phyloP scores from a whole-genome alignment of 1,140 invertebrate genomes.

The Bombus waltoni region DNA sequence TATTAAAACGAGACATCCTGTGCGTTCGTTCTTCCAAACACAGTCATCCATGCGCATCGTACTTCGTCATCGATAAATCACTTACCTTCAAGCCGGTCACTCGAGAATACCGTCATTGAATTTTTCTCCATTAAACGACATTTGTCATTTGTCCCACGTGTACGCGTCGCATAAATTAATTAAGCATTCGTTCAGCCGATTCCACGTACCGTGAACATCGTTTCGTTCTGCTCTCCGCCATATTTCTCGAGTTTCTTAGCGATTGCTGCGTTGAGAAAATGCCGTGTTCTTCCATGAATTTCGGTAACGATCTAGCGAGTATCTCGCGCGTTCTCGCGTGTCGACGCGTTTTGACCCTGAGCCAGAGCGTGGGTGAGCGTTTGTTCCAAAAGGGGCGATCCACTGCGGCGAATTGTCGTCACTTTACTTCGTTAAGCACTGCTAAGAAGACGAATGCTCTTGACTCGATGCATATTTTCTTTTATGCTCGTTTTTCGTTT shows the following conservation, averaged over 20 bases:
- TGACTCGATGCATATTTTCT: background rate
- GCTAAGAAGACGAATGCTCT: background rate
- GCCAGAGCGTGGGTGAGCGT: constrained; percentile 16
- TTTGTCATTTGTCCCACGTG: constrained; percentile 22
- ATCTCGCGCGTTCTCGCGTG: background rate
- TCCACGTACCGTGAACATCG: background rate
- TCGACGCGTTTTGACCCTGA: constrained; percentile 29
- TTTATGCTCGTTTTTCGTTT: background rate
- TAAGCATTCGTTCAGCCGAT: constrained; percentile 9
- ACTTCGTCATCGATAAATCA: background rate
- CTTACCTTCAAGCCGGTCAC: constrained; percentile 7
- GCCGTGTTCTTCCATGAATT: background rate
- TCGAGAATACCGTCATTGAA: background rate
- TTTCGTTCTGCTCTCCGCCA: background rate
- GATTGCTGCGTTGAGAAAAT: background rate
- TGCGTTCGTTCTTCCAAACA: constrained; percentile 23
- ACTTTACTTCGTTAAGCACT: constrained; percentile 33
- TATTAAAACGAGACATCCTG: constrained; percentile 6
- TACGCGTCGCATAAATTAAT: constrained; percentile 11
- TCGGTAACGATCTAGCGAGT: background rate
- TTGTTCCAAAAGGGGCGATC: background rate
- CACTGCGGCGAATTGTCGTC: constrained; percentile 15
- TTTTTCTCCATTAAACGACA: constrained; percentile 2
- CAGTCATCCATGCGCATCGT: background rate
- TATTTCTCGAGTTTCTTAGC: background rate